Evolutionary conservation across 2,113 vertebrate genomes (phyloP), one percentile per base, ranked within the genome.

Genomic region (Cariama cristata): DNA sequence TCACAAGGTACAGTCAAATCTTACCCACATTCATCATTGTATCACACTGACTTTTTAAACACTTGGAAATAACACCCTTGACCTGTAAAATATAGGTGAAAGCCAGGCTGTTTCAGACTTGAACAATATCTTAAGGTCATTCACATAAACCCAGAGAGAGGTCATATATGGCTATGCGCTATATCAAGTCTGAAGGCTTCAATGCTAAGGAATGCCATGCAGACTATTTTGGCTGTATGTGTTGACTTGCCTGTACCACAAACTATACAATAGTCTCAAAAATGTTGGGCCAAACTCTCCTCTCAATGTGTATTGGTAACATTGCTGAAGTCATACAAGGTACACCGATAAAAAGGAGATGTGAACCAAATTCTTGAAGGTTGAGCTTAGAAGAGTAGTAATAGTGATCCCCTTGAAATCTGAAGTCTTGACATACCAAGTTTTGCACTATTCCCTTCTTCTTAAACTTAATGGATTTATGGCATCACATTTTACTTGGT

Each of bases 291-390:
- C 14, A 45, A 14, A 45, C 22, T 44, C 19, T 83, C 4, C 12
- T 52, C 33, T 56, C 26, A 24, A 0, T 10, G 3, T n/a, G 7
- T 82, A 7, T 8, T 49, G 19, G 22, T 58, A 69, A 59, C 9
- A 12, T 14, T 40, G 42, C 22, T 79, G 74, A 81, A 50, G 16
- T 32, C n/a, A 30, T 55, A 45, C 9, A 49, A 82, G 12, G 17
- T 45, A 42, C 4, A 7, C 2, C 0, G 1, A 49, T 53, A 22
- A 67, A 69, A 90, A 24, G 17, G 22, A 68, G 28, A 21, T 0
- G 1, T 10, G 45, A 68, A 63, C 13, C 23, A 45, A 45, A 50
- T n/a, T 71, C n/a, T 59, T 68, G 38, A 79, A 45, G 9, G 30
- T 50, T 87, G 56, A 75, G 8, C 7, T 66, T 71, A 47, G 35